These are phyloP conservation scores for Saturnia japonica DNA, from an alignment of 2,888 invertebrate species.

Conservation along the genomic window DNA sequence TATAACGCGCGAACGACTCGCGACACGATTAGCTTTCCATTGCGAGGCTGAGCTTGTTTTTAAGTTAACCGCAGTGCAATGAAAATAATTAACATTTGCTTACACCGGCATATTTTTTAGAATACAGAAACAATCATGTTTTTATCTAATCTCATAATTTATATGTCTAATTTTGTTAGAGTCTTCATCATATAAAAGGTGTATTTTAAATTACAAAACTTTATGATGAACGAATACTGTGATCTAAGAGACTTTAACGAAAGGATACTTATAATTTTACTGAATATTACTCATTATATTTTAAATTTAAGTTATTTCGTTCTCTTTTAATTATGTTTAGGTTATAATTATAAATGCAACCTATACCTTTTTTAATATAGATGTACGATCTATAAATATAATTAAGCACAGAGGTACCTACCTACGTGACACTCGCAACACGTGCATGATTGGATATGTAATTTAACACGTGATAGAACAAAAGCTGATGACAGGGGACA, in stretches of 20 bases:
- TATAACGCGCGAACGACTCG: slow-evolving; percentile 77
- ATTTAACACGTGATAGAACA: slow-evolving; percentile 71
- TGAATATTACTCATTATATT: background rate
- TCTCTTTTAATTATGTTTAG: no score
- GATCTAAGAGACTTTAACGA: no score
- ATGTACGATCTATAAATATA: background rate
- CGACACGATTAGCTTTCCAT: slow-evolving; percentile 73
- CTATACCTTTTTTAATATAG: no score
- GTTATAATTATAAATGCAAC: no score
- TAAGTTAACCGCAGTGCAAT: slow-evolving; percentile 34
- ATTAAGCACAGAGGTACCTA: background rate
- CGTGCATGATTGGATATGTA: slow-evolving; percentile 63
- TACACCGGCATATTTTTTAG: background rate
- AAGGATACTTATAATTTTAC: background rate
- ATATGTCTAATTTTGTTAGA: background rate
- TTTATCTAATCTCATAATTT: background rate
- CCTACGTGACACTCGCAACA: slow-evolving; percentile 39
- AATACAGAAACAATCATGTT: background rate
- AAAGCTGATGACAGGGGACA: slow-evolving; percentile 65
- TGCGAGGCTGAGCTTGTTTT: slow-evolving; percentile 37
- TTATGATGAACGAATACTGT: background rate
- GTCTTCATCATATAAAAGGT: background rate
- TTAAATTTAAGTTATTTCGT: no score
- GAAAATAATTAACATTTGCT: slow-evolving; percentile 7
- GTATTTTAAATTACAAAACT: background rate